Conservation (phyloP, 1,140 invertebrate species). For the Geopemphigus sp. region DNA sequence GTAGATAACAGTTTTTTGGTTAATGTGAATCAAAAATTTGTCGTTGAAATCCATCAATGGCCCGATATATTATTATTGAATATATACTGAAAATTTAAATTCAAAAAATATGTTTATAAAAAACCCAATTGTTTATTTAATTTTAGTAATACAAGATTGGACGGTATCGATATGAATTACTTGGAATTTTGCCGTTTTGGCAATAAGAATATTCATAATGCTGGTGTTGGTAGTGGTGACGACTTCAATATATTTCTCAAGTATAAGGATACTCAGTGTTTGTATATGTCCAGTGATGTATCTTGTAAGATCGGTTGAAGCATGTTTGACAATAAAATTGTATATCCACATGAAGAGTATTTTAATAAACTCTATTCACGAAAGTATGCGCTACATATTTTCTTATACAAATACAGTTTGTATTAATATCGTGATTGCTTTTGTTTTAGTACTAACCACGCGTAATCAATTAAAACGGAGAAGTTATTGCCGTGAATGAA, state of each 20-base stretch:
- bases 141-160: conserved; percentile 51
- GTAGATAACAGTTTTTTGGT: conserved; percentile 56
- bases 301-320: conserved; percentile 58
- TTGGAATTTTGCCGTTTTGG: conserved; percentile 58
- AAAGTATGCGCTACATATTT: conserved; percentile 28
- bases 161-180: conserved; percentile 45
- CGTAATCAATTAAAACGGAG: conserved; percentile 54
- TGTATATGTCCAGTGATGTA: conserved; percentile 57
- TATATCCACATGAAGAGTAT: conserved; percentile 55
- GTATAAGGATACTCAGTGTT: conserved; percentile 50
- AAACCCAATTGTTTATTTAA: conserved; percentile 22
- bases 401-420: neutral
- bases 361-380: conserved; percentile 47
- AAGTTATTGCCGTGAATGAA: conserved; percentile 61
- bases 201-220: conserved; percentile 54
- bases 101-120: conserved; percentile 49
- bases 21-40: conserved; percentile 59
- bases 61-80: conserved; percentile 57
- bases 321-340: conserved; percentile 55
- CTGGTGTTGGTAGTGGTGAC: conserved; percentile 62
- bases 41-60: conserved; percentile 59
- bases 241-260: conserved; percentile 53
- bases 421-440: neutral
- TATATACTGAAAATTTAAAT: conserved; percentile 45
- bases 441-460: neutral